Evolutionary conservation across 2,113 vertebrate genomes (phyloP).

Genomic region (Cyanistes caeruleus): DNA sequence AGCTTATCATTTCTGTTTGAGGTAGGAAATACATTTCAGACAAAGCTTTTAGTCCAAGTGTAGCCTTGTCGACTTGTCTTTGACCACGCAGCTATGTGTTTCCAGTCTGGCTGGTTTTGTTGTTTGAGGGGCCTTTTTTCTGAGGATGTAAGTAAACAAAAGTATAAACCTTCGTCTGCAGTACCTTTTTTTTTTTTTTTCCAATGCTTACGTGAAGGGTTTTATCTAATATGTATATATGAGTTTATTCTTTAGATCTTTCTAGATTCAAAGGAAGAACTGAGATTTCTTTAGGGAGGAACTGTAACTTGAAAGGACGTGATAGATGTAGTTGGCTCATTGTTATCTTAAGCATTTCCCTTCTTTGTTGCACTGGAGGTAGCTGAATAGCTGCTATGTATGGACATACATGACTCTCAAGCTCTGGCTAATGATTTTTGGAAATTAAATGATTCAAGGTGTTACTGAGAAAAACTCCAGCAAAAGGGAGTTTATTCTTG

Average conservation of each 20-base stretch:
- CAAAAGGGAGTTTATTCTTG: neutral
- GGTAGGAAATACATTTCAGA: neutral
- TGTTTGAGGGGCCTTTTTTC: neutral
- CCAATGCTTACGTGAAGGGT: neutral
- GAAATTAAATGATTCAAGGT: neutral
- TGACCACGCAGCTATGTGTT: neutral
- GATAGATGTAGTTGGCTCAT: neutral
- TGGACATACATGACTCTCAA: neutral
- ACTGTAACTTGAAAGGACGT: conserved; percentile 31
- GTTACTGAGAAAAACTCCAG: neutral
- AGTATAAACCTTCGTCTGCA: neutral
- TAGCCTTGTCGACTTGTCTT: neutral
- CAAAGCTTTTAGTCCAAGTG: neutral
- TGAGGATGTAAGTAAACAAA: neutral
- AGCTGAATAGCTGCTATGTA: neutral
- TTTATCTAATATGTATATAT: neutral
- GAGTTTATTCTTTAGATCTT: neutral
- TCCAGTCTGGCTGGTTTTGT: neutral
- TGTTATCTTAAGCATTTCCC: conserved; percentile 53
- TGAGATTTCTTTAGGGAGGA: neutral
- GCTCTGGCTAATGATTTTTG: neutral
- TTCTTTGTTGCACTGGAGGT: conserved; percentile 37
- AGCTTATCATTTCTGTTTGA: neutral
- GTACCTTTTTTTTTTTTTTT: neutral
- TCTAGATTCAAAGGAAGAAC: neutral